These are phyloP conservation scores for Litocranius walleri DNA, from an alignment of 2,113 vertebrate species.

Conservation along the genomic window DNA sequence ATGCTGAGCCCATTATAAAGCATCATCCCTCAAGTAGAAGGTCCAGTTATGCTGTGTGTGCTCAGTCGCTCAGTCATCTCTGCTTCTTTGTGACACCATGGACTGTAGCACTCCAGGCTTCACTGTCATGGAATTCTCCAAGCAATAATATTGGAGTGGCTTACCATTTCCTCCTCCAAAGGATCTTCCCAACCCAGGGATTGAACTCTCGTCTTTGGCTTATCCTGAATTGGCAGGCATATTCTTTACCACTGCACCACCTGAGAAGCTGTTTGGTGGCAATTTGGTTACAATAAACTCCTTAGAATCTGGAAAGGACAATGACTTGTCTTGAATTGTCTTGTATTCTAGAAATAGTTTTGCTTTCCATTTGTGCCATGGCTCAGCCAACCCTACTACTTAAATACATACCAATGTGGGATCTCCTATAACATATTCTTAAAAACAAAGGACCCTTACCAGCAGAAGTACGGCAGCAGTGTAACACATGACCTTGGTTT, in stretches of 20 bases:
- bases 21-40: not conserved
- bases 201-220: accelerated
- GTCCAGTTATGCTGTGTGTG: not conserved
- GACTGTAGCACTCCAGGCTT: not conserved
- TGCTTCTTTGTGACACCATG: not conserved
- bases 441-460: not conserved
- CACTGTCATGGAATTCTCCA: not conserved
- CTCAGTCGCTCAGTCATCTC: not conserved
- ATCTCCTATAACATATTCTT: not conserved
- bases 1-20: not conserved
- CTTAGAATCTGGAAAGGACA: not conserved
- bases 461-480: not conserved
- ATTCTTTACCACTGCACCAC: not conserved
- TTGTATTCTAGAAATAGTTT: not conserved
- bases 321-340: not conserved
- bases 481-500: not conserved
- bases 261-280: not conserved
- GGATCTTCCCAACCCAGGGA: not conserved
- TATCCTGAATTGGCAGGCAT: not conserved
- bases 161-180: not conserved
- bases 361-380: not conserved
- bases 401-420: not conserved
- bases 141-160: not conserved
- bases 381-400: not conserved
- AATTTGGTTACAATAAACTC: not conserved